Evolutionary conservation across 1,140 invertebrate genomes (phyloP).

Genomic region (Stegodyphus mimosarum): DNA sequence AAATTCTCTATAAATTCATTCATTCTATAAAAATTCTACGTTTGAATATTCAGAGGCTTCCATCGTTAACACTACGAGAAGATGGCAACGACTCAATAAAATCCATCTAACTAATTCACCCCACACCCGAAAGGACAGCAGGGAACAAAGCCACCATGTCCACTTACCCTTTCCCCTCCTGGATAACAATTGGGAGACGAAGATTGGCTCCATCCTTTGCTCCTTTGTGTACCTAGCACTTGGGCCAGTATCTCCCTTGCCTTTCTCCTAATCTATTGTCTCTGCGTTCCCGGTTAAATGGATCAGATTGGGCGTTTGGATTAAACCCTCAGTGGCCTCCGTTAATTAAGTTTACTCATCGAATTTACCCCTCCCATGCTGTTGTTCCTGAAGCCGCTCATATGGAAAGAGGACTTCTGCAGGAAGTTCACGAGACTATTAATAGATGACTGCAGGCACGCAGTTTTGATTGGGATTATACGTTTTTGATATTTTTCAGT

Average conservation of each 20-base stretch:
- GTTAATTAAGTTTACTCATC: slow-evolving; percentile 43
- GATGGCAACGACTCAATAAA: no score
- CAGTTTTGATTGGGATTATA: not conserved
- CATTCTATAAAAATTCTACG: no score
- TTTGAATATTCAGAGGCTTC: no score
- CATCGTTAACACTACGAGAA: no score
- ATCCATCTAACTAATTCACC: no score
- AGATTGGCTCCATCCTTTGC: slow-evolving; percentile 18
- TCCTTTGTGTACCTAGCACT: slow-evolving; percentile 23
- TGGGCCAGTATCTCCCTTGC: not conserved
- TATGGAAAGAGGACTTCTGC: not conserved
- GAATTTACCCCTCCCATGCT: not conserved
- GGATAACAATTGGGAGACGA: not conserved
- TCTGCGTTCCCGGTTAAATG: not conserved
- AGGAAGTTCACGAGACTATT: not conserved
- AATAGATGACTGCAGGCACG: not conserved
- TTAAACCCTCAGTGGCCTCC: slow-evolving; percentile 26
- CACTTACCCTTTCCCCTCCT: no score
- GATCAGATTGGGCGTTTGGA: slow-evolving; percentile 17
- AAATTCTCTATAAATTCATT: no score
- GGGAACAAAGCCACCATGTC: no score
- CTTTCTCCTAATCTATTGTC: not conserved
- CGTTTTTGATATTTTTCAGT: no score
- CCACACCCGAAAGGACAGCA: no score
- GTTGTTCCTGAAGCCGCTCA: not conserved